These are phyloP conservation scores for Chaetodon trifasciatus DNA, from an alignment of 2,797 vertebrate genomes.

Conservation along the genomic window DNA sequence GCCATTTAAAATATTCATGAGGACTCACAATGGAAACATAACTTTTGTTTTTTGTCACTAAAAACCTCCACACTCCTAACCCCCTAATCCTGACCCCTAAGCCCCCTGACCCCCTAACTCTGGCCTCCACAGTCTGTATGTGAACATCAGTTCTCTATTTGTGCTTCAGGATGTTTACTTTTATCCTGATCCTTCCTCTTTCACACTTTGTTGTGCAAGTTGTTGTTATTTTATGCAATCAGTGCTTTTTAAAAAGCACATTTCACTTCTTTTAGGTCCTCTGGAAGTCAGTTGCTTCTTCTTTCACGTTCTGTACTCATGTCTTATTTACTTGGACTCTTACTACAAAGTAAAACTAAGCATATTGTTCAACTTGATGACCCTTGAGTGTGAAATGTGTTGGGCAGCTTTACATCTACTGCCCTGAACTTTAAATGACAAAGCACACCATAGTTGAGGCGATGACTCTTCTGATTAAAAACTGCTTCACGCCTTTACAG, in stretches of 20 bases:
- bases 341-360: neutral
- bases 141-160: neutral
- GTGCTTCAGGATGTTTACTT: neutral
- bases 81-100: no score
- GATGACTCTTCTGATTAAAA: neutral
- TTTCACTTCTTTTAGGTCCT: neutral
- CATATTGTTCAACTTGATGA: neutral
- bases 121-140: neutral
- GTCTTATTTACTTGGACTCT: neutral
- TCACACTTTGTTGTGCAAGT: no score
- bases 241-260: neutral
- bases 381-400: neutral
- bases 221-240: neutral
- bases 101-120: no score
- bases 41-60: neutral
- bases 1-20: neutral
- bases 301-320: neutral
- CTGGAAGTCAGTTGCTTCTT: neutral
- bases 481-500: conserved; percentile 6
- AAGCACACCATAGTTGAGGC: neutral
- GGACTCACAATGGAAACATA: neutral
- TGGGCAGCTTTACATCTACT: neutral
- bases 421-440: neutral
- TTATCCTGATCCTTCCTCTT: neutral
- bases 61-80: no score